A percentile compares a stretch with the other conserved stretches of the same genome.
phyloP scores from a whole-genome alignment of 2,113 vertebrate species.

The Microtus pennsylvanicus region DNA sequence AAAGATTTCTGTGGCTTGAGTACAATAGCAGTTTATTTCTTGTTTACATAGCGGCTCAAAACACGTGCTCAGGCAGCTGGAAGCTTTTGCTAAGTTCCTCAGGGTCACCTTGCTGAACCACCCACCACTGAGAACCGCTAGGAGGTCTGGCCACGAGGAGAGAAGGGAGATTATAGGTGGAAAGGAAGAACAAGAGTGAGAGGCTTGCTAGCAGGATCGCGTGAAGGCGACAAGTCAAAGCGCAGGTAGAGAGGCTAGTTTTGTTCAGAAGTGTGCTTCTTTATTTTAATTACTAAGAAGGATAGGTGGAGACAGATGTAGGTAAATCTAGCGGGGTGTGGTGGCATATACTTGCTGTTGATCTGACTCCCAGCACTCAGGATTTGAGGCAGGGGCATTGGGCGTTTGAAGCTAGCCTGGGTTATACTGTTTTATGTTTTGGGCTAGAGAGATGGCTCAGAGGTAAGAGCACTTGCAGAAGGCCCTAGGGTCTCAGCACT shows the following conservation, averaged over 20 bases:
- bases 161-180: not conserved
- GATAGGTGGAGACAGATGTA: not conserved
- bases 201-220: not conserved
- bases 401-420: not conserved
- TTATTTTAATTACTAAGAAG: not conserved
- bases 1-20: not conserved
- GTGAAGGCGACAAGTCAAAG: not conserved
- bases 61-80: not conserved
- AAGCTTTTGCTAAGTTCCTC: not conserved
- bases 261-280: not conserved
- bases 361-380: not conserved
- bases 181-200: not conserved
- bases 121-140: not conserved
- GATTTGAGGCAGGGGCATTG: not conserved
- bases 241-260: not conserved
- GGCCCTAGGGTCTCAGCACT: not conserved
- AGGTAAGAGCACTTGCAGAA: not conserved
- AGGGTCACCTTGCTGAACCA: not conserved
- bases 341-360: too few species aligned
- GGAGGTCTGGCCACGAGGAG: not conserved
- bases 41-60: conserved; percentile 24
- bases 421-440: not conserved
- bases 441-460: not conserved
- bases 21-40: not conserved
- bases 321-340: not conserved